These are phyloP conservation scores for Girardinus metallicus DNA, from an alignment of 2,797 vertebrate species.

Conservation along the genomic window DNA sequence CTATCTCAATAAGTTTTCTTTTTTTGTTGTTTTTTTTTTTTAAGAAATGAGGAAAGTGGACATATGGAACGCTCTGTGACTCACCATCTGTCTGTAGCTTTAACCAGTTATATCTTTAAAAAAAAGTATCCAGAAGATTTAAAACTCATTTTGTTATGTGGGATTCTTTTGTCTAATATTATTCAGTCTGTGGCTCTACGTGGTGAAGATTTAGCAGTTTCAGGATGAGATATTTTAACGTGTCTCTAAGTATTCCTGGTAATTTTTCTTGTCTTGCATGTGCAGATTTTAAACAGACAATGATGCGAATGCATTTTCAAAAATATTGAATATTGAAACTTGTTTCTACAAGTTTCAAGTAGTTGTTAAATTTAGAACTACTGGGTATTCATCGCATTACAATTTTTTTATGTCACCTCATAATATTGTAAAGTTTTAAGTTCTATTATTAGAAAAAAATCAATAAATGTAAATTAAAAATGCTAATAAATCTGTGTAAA, in stretches of 20 bases:
- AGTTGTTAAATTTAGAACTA: neutral
- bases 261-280: neutral
- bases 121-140: neutral
- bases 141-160: neutral
- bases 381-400: neutral
- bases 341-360: neutral
- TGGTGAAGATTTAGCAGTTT: slow-evolving; percentile 5
- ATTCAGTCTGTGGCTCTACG: neutral
- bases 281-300: neutral
- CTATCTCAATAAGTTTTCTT: neutral
- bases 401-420: neutral
- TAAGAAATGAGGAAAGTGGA: neutral
- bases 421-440: neutral
- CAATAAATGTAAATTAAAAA: neutral
- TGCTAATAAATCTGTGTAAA: neutral
- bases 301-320: neutral
- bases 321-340: too few species aligned
- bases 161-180: neutral
- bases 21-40: neutral
- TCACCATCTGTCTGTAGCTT: neutral
- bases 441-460: neutral
- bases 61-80: neutral
- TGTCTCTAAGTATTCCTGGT: neutral
- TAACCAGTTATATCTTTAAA: neutral
- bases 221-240: neutral